Percentiles rank a stretch among this genome's conserved stretches.
Conservation (phyloP, 2,797 vertebrate genomes). For the Rallus crepitans region DNA sequence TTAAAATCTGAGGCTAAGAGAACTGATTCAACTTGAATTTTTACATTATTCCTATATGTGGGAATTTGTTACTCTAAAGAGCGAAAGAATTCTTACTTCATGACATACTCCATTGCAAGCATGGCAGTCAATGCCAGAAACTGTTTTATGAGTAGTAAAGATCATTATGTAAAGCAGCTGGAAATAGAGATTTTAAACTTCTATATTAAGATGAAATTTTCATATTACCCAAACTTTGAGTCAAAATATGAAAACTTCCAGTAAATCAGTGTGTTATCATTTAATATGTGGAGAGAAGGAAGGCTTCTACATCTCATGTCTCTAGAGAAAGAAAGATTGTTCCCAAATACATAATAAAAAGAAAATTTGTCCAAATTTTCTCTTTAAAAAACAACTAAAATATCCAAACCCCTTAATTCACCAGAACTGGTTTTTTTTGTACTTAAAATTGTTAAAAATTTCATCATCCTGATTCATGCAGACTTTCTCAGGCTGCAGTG, state of each 20-base stretch:
- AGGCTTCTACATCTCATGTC: neutral
- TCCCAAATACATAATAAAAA: neutral
- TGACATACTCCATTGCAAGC: neutral
- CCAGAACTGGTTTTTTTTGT: neutral
- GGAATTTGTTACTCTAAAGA: neutral
- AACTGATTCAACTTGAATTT: conserved; percentile 15
- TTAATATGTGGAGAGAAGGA: neutral
- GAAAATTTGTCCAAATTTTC: neutral
- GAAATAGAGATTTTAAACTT: neutral
- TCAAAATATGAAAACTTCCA: neutral
- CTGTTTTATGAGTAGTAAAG: neutral
- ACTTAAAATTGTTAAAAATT: neutral
- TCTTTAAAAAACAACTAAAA: neutral
- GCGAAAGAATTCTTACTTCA: neutral
- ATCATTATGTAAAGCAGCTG: neutral
- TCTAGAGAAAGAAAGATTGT: neutral
- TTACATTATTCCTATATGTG: neutral
- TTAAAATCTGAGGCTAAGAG: conserved; percentile 17
- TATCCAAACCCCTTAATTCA: neutral
- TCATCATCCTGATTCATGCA: neutral
- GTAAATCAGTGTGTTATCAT: neutral
- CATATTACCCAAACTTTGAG: neutral
- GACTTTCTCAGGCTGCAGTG: neutral
- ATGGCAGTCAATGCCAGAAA: neutral
- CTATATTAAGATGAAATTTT: neutral